These are phyloP conservation scores for Pomacea maculata DNA, from an alignment of 1,140 invertebrate species.

Conservation along the genomic window DNA sequence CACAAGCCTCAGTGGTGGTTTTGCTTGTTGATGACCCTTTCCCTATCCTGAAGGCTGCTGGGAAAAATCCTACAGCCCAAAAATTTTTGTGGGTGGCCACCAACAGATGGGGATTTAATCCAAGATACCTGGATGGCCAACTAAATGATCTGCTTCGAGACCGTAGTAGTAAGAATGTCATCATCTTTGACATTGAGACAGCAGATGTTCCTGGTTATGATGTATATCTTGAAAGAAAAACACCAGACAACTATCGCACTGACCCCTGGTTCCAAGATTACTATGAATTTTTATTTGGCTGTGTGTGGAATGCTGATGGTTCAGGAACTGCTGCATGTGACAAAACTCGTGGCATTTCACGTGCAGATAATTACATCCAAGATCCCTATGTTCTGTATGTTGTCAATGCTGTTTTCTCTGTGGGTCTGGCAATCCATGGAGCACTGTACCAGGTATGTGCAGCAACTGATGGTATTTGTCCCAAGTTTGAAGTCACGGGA, in stretches of 20 bases:
- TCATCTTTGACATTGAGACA: constrained; percentile 65
- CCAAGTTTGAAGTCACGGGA: constrained; percentile 44
- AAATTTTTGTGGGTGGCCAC: constrained; percentile 78
- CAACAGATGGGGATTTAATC: constrained; percentile 81
- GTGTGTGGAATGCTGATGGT: constrained; percentile 1
- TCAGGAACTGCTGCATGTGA: constrained; percentile 12
- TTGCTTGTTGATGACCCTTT: constrained; percentile 80
- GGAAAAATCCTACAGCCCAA: constrained; percentile 61
- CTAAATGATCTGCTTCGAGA: constrained; percentile 68
- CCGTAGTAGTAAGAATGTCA: constrained; percentile 39
- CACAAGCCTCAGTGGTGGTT: constrained; percentile 73
- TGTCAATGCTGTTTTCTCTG: constrained; percentile 60
- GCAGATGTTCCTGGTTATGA: constrained; percentile 64
- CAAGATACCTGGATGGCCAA: constrained; percentile 72
- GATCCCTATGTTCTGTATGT: constrained; percentile 61
- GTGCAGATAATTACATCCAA: constrained; percentile 52
- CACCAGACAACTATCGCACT: constrained; percentile 53
- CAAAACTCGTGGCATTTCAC: constrained; percentile 36
- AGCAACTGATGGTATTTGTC: constrained; percentile 37
- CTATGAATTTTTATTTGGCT: constrained; percentile 35
- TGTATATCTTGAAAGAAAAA: constrained; percentile 60
- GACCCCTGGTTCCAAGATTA: constrained; percentile 69
- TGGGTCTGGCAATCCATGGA: constrained; percentile 51
- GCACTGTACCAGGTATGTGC: constrained; percentile 45
- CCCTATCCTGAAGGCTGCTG: constrained; percentile 70